phyloP scores from a whole-genome alignment of 1,140 invertebrate species.

The Cotesia typhae region DNA sequence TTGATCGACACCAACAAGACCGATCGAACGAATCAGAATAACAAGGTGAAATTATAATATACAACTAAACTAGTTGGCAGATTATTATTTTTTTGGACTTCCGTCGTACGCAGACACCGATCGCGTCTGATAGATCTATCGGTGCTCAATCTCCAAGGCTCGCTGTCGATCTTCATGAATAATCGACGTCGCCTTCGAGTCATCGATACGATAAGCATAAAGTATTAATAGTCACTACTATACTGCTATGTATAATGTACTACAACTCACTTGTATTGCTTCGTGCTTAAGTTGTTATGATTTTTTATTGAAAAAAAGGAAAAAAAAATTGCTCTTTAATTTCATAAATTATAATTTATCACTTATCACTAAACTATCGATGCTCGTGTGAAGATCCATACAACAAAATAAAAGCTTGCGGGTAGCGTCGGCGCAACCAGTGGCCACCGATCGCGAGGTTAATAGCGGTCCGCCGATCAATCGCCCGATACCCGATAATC shows the following conservation, averaged over 20 bases:
- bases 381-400: no score
- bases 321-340: no score
- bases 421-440: neutral
- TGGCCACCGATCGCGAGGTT: conserved; percentile 20
- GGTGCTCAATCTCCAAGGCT: neutral
- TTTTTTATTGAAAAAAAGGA: no score
- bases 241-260: no score
- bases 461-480: conserved; percentile 2
- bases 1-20: neutral
- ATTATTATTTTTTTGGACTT: neutral
- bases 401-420: no score
- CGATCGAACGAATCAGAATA: neutral
- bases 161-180: conserved; percentile 26
- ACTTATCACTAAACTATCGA: no score
- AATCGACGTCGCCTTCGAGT: conserved; percentile 8
- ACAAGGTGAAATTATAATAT: neutral
- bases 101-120: neutral
- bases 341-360: no score
- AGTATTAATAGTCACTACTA: no score
- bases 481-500: neutral
- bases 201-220: neutral
- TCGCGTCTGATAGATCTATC: conserved; percentile 20
- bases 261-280: no score
- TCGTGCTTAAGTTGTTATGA: no score
- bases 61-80: neutral